Evolutionary conservation across 2,113 vertebrate genomes (phyloP).

Genomic region (Spea bombifrons): DNA sequence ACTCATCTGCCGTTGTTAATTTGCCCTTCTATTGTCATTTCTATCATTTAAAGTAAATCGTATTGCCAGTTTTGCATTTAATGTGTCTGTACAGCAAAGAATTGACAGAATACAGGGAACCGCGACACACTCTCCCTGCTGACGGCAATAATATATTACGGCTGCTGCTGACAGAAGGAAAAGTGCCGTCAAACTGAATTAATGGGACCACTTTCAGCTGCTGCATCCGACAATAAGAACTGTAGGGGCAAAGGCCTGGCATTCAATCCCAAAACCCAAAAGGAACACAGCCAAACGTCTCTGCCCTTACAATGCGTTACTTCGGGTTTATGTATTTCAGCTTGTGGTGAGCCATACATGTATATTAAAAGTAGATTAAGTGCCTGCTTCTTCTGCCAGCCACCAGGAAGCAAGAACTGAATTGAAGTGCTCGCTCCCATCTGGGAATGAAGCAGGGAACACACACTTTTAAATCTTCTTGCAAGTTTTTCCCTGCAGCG

Average conservation of each 20-base stretch:
- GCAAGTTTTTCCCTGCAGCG: conserved; percentile 33
- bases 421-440: conserved; percentile 49
- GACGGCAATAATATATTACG: neutral
- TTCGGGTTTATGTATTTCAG: conserved; percentile 45
- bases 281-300: conserved; percentile 42
- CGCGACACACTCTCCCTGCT: conserved; percentile 21
- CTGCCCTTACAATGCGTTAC: neutral
- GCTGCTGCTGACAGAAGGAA: conserved; percentile 3
- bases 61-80: no score
- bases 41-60: no score
- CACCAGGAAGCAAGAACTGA: conserved; percentile 50
- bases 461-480: conserved; percentile 50
- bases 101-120: conserved; percentile 7
- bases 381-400: conserved; percentile 43
- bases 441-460: conserved; percentile 49
- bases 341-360: conserved; percentile 29
- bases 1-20: no score
- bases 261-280: conserved; percentile 39
- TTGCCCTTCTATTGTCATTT: no score
- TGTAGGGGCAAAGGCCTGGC: neutral
- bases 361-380: conserved; percentile 45
- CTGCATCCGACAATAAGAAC: conserved; percentile 7
- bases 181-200: conserved; percentile 17
- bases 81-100: neutral
- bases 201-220: conserved; percentile 11